phyloP scores from a whole-genome alignment of 2,113 vertebrate species.

The Lophura nycthemera region DNA sequence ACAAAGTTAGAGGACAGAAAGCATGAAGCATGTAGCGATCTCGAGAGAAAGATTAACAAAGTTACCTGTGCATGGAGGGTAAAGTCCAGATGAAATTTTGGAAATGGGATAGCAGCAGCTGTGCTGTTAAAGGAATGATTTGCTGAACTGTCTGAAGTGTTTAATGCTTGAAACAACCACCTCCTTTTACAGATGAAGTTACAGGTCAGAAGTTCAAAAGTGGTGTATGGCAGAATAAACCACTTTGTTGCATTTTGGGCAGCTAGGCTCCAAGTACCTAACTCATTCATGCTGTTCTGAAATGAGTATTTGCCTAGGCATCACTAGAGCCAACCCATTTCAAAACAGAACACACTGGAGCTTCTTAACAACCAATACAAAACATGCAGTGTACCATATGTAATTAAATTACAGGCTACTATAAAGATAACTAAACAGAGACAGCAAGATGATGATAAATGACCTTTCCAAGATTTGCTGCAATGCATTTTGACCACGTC shows the following conservation, averaged over 20 bases:
- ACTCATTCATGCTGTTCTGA: not conserved
- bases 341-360: not conserved
- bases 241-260: not conserved
- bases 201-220: not conserved
- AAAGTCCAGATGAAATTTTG: constrained; percentile 14
- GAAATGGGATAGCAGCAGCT: constrained; percentile 42
- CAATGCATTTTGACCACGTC: not conserved
- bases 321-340: not conserved
- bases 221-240: not conserved
- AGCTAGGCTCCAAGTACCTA: not conserved
- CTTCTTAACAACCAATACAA: not conserved
- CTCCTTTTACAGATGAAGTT: not conserved
- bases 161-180: not conserved
- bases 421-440: not conserved
- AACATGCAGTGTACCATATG: not conserved
- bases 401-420: not conserved
- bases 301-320: not conserved
- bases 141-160: not conserved
- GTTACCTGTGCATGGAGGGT: not conserved
- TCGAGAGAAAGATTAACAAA: constrained; percentile 26
- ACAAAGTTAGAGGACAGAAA: not conserved
- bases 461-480: not conserved
- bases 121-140: not conserved
- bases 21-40: not conserved
- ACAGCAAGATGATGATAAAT: not conserved